These are phyloP conservation scores for Crocallis elinguaria DNA, from an alignment of 2,888 invertebrate species.

Conservation along the genomic window DNA sequence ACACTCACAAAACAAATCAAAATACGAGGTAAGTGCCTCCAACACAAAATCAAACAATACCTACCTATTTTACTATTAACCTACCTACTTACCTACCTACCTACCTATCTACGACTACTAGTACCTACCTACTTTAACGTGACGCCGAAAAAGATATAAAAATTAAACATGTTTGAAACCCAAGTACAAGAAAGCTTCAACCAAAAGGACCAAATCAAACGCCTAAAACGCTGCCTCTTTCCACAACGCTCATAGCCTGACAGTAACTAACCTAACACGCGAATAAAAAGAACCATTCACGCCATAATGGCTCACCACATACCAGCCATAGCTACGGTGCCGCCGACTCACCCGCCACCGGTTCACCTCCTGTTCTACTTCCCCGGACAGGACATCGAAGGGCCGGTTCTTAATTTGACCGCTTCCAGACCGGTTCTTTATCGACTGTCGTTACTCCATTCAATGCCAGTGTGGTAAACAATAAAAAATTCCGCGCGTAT, in stretches of 20 bases:
- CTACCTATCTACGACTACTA: no score
- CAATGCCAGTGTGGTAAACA: not conserved
- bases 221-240: not conserved
- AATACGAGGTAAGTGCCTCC: no score
- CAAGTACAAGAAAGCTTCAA: no score
- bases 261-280: not conserved
- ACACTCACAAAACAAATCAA: no score
- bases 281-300: not conserved
- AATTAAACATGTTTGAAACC: no score
- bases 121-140: no score
- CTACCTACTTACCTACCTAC: no score
- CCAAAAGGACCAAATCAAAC: no score
- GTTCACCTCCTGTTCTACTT: slow-evolving; percentile 28
- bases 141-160: no score
- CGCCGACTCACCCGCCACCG: not conserved
- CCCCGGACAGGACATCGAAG: slow-evolving; percentile 10
- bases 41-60: no score
- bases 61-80: no score
- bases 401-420: slow-evolving; percentile 14
- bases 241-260: not conserved
- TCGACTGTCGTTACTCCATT: not conserved
- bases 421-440: slow-evolving; percentile 12
- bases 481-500: no score
- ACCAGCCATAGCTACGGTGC: not conserved
- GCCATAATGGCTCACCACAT: not conserved